Conservation (phyloP, 2,888 invertebrate species). For the Andrena dorsata region DNA sequence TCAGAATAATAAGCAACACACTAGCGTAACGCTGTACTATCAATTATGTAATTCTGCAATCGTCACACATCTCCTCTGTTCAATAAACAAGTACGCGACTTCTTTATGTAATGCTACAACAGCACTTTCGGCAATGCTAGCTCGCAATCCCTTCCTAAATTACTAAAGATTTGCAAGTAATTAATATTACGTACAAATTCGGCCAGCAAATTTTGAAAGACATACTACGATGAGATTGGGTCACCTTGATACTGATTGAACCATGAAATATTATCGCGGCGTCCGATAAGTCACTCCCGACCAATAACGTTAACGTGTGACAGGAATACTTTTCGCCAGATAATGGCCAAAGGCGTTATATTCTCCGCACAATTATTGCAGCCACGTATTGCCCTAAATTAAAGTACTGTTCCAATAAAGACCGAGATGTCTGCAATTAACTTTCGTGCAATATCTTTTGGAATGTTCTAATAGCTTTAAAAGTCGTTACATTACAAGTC, state of each 20-base stretch:
- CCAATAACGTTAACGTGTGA: constrained; percentile 15
- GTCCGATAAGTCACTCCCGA: constrained; percentile 4
- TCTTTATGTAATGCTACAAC: constrained; percentile 7
- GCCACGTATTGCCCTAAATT: constrained; percentile 16
- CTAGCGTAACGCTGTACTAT: neutral
- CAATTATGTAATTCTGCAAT: neutral
- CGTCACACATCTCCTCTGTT: neutral
- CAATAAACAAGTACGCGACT: neutral
- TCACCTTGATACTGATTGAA: constrained; percentile 44
- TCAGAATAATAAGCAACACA: neutral
- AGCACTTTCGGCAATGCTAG: constrained; percentile 24
- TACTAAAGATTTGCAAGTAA: constrained; percentile 6
- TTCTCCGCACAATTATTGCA: constrained; percentile 13
- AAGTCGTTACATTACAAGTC: constrained; percentile 5
- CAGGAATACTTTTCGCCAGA: constrained; percentile 9
- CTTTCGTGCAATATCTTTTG: constrained; percentile 36
- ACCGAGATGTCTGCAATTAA: constrained; percentile 21
- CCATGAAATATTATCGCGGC: constrained; percentile 19
- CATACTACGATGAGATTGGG: constrained; percentile 12
- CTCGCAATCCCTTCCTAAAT: constrained; percentile 1
- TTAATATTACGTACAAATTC: constrained; percentile 51
- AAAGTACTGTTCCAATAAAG: constrained; percentile 12
- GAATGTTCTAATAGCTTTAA: constrained; percentile 51
- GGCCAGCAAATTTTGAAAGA: constrained; percentile 53
- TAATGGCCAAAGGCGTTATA: neutral